A percentile compares a stretch with the other conserved stretches of the same genome.
Evolutionary conservation across 2,888 invertebrate genomes (phyloP).

Genomic region (Alentia gelatinosa): DNA sequence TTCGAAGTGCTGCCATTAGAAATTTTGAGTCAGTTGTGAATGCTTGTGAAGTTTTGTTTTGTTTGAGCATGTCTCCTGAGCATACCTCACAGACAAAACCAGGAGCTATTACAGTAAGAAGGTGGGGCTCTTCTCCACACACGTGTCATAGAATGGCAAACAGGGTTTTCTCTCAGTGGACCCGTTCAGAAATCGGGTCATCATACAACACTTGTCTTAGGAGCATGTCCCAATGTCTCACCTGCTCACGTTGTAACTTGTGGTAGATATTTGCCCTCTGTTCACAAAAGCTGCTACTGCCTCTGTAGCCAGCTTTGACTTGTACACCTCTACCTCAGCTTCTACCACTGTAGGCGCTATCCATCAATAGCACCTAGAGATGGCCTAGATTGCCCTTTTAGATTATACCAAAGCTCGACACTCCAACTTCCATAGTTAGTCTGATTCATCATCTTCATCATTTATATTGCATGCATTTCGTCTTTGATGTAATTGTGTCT

Average conservation of each 20-base stretch:
- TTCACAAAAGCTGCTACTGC: not conserved
- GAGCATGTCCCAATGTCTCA: not conserved
- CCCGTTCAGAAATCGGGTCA: not conserved
- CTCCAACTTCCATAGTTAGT: not conserved
- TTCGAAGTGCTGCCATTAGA: too few relatives aligned
- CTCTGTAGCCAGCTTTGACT: not conserved
- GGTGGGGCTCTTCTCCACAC: too few relatives aligned
- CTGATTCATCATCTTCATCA: not conserved
- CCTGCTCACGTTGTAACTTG: not conserved
- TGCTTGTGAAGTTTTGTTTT: too few relatives aligned
- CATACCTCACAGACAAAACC: too few relatives aligned
- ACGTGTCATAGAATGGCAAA: conserved; percentile 2
- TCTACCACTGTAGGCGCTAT: not conserved
- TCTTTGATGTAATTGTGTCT: not conserved
- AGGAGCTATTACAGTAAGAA: too few relatives aligned
- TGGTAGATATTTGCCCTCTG: not conserved
- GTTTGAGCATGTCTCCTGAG: too few relatives aligned
- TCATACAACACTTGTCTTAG: not conserved
- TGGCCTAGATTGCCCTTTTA: not conserved
- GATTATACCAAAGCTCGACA: not conserved
- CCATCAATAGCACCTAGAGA: too few relatives aligned
- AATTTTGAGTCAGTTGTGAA: too few relatives aligned
- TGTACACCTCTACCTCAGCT: not conserved
- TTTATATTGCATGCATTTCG: not conserved
- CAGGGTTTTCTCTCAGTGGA: not conserved